Evolutionary conservation across 2,888 invertebrate genomes (phyloP), one percentile per base, ranked within the genome.

Genomic region (Brachynemurus nebulosus): DNA sequence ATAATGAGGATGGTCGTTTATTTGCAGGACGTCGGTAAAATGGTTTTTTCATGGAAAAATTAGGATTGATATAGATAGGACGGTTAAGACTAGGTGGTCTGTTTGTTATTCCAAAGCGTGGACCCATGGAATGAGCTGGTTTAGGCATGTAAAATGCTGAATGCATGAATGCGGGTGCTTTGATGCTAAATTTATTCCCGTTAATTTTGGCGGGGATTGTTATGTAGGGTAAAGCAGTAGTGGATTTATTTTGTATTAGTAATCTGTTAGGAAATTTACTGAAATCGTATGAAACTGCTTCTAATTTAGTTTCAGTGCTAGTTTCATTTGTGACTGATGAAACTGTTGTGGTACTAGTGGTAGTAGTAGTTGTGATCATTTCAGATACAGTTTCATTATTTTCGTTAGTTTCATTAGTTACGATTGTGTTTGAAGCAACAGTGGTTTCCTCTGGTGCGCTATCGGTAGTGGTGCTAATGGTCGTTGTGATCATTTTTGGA

Each of bases 11-110:
- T 7, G 44, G 38, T 2, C 37, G 40, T 25, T 37, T 25, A 20
- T 33, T 20, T 9, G 27, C 7, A 25, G 40, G 9, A 1, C 12
- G 20, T 9, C 42, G 33, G 16, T 21, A 38, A 30, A 19, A 37
- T 11, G 44, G 44, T 12, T 38, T 44, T 27, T 44, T 42, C 35
- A 42, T 35, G 9, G 25, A 14, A 17, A 42, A 35, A 18, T 35
- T 42, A 8, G 34, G 42, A 11, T 40, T 40, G 27, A 40, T 25
- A 14, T 17, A 21, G 4, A 18, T n/a, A 35, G 42, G 34, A 27
- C 42, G 34, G 11, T 19, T 19, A 23, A 14, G 20, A 39, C 7
- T 23, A 3, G 39, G 9, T 23, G 40, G 42, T 14, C 42, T 19
- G 18, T 35, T 17, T 16, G 42, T 34, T n/a, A 42, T 21, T n/a